Evolutionary conservation across 1,140 invertebrate genomes (phyloP).

Genomic region (Phymorhynchus buccinoides): DNA sequence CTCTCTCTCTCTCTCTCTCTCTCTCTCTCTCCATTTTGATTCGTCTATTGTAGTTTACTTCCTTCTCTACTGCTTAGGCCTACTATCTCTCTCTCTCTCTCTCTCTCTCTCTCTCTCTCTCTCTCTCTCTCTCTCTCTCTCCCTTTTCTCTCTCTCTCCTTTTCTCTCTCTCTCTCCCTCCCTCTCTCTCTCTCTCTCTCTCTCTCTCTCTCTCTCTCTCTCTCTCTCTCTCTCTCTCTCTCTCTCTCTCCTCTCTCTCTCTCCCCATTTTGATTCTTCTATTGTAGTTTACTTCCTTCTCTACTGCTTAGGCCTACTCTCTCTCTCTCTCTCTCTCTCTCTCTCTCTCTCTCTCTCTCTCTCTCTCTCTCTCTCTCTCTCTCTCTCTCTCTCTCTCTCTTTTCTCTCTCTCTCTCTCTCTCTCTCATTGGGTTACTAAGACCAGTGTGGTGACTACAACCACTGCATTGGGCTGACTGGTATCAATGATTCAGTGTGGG

Average conservation of each 20-base stretch:
- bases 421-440: too few species aligned
- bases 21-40: too few species aligned
- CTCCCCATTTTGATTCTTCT: background rate
- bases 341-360: background rate
- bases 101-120: background rate
- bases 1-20: background rate
- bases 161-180: too few species aligned
- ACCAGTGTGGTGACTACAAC: too few species aligned
- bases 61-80: background rate
- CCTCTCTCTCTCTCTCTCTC: too few species aligned
- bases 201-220: background rate
- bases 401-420: background rate
- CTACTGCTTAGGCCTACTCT: background rate
- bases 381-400: background rate
- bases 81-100: background rate
- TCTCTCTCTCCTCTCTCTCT: too few species aligned
- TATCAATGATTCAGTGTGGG: too few species aligned
- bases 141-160: too few species aligned
- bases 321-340: background rate
- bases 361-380: conserved; percentile 2
- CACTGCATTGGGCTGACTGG: too few species aligned
- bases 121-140: too few species aligned
- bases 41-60: background rate
- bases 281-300: too few species aligned
- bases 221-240: background rate